phyloP scores from a whole-genome alignment of 2,113 vertebrate genomes.

The Orycteropus afer region DNA sequence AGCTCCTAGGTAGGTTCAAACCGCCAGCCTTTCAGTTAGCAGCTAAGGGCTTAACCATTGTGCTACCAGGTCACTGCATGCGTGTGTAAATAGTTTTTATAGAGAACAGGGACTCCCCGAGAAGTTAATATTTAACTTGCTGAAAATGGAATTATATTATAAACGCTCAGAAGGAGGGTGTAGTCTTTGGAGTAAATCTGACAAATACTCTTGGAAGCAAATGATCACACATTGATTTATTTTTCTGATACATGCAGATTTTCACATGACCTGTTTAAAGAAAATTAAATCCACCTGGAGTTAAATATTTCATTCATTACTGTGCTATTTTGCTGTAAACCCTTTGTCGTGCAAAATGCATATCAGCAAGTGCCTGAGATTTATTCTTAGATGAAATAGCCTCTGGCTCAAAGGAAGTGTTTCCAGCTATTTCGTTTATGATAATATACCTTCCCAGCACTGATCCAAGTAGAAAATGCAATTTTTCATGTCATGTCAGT shows the following conservation, averaged over 20 bases:
- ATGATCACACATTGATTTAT: neutral
- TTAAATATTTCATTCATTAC: constrained; percentile 50
- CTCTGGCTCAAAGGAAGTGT: constrained; percentile 36
- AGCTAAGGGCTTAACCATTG: neutral
- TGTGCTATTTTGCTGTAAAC: constrained; percentile 37
- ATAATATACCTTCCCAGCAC: constrained; percentile 46
- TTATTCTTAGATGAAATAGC: constrained; percentile 41
- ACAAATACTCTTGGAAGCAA: constrained; percentile 10
- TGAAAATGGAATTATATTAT: constrained; percentile 45
- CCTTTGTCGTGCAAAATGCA: constrained; percentile 43
- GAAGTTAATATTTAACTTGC: constrained; percentile 42
- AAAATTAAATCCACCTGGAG: constrained; percentile 45
- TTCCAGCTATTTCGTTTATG: constrained; percentile 52
- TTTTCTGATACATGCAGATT: constrained; percentile 35
- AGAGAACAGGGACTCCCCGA: neutral
- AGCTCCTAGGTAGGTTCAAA: neutral
- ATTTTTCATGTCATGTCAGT: constrained; percentile 49
- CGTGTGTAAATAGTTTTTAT: neutral
- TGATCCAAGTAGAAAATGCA: constrained; percentile 51
- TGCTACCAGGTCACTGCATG: neutral
- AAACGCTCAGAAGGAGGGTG: neutral
- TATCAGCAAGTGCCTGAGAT: constrained; percentile 41
- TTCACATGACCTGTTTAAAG: constrained; percentile 3
- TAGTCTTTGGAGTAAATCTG: constrained; percentile 38
- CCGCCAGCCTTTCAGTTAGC: neutral